phyloP scores from a whole-genome alignment of 2,113 vertebrate genomes.

The Apus apus region DNA sequence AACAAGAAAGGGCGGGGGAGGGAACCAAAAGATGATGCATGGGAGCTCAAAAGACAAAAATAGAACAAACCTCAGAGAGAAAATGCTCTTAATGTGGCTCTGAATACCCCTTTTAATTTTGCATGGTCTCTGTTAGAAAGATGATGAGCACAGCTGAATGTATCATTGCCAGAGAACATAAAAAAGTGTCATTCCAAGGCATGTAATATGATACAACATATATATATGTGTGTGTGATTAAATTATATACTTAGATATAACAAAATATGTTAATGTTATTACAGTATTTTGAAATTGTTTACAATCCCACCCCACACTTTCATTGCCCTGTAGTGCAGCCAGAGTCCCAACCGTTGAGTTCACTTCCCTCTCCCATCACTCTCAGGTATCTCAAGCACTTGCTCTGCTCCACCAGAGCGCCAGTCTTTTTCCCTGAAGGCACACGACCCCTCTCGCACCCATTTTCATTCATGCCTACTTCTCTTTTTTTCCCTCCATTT shows the following conservation, averaged over 20 bases:
- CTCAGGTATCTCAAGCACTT: accelerated
- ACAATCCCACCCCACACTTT: neutral
- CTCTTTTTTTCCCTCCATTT: neutral
- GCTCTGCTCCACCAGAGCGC: neutral
- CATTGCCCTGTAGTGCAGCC: neutral
- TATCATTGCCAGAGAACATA: neutral
- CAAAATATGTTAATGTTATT: neutral
- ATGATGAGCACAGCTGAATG: neutral
- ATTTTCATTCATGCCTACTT: neutral
- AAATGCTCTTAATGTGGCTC: neutral
- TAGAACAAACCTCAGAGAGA: neutral
- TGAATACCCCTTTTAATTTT: neutral
- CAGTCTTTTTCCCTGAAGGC: neutral
- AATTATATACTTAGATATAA: neutral
- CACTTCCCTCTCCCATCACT: neutral
- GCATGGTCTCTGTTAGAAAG: neutral
- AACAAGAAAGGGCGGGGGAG: neutral
- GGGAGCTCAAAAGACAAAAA: neutral
- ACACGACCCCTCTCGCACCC: neutral
- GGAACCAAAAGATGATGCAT: accelerated
- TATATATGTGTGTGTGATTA: neutral
- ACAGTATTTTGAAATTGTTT: neutral
- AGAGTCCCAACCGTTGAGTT: neutral
- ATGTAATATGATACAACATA: neutral
- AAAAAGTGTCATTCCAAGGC: neutral